Evolutionary conservation across 2,888 invertebrate species (phyloP), one percentile per base, ranked within the genome.

Genomic region (Drosophila engyochracea): DNA sequence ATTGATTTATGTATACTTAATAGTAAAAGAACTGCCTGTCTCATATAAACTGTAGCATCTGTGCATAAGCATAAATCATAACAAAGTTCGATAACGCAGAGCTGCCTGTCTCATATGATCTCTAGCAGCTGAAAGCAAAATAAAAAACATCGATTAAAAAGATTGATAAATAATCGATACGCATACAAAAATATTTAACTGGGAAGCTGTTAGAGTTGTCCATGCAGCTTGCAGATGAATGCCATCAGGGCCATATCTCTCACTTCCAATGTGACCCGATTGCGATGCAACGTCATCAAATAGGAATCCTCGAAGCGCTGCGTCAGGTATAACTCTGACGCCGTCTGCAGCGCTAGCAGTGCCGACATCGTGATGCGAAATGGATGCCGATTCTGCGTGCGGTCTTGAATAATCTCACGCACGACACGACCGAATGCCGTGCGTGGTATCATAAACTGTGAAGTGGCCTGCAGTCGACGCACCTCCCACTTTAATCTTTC

Each of bases 271-370:
- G 95, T 95, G 0, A 94, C 90, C 12, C 94, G 91, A 35, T 93
- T 92, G 0, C 94, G 93, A 79, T 94, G 94, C 4, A 90, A 49
- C 0, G 94, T 88, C 47, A 94, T 88, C 52, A 93, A 71, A 35
- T 93, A 81, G 0, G 94, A 85, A 79, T 95, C 94, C 71, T 94
- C 92, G 60, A 95, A 94, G 39, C 94, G 91, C 77, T 94, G 93
- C 0, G 93, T 92, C 1, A 94, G 25, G 73, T 94, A 94, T 70
- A 94, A 91, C 85, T 95, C 95, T 0, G 93, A 69, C 2, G 94
- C 89, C 80, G 94, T 94, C 79, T 94, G 95, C 31, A 95, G 65
- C 0, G 76, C 78, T 16, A 54, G 64, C 41, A 76, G 22, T 0
- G 76, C 77, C 9, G 37, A 47, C 7, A 33, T 0, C n/a, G 73